Evolutionary conservation across 2,113 vertebrate genomes (phyloP).

Genomic region (Dissostichus mawsoni): DNA sequence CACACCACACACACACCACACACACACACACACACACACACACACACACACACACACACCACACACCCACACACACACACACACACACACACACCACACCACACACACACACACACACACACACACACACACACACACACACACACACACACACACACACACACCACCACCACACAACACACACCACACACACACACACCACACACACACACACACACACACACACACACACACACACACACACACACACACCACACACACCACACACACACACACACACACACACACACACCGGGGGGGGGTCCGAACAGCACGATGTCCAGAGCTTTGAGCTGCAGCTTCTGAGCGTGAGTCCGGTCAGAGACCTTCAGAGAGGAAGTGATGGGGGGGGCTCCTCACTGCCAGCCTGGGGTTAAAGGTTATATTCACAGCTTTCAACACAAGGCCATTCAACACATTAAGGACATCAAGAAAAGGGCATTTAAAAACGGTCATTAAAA

Average conservation of each 20-base stretch:
- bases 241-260: background rate
- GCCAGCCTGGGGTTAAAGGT: constrained; percentile 84
- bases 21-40: background rate
- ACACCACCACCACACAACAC: constrained; percentile 73
- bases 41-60: too few relatives aligned
- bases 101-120: background rate
- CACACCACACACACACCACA: background rate
- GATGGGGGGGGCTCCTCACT: constrained; percentile 91
- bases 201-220: background rate
- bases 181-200: constrained; percentile 69
- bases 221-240: background rate
- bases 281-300: constrained; percentile 82
- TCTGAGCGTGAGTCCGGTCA: constrained; percentile 93
- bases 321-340: constrained; percentile 94
- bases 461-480: too few relatives aligned
- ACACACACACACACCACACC: background rate
- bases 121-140: background rate
- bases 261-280: constrained; percentile 68
- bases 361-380: constrained; percentile 88
- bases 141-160: constrained; percentile 71
- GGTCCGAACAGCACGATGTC: constrained; percentile 94
- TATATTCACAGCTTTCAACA: too few relatives aligned
- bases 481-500: too few relatives aligned
- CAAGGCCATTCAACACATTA: too few relatives aligned
- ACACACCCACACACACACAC: background rate